These are phyloP conservation scores for Hippopotamyrus pictus DNA, from an alignment of 2,797 vertebrate genomes.

Conservation along the genomic window DNA sequence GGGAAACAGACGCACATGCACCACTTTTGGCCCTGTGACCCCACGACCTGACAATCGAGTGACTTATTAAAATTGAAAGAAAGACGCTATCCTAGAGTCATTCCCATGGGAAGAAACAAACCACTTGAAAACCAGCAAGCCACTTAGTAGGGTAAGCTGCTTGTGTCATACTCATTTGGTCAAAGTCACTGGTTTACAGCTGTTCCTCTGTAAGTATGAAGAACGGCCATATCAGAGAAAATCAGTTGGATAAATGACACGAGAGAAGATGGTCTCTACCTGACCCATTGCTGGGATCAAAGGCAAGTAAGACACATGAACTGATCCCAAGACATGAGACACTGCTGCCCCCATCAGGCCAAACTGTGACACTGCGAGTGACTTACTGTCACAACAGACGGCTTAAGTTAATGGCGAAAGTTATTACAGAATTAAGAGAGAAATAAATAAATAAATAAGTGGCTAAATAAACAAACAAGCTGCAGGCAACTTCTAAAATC, in stretches of 20 bases:
- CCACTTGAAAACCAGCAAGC: background rate
- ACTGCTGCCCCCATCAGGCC: constrained; percentile 45
- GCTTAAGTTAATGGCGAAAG: background rate
- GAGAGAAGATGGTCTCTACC: background rate
- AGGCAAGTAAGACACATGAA: background rate
- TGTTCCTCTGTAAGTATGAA: background rate
- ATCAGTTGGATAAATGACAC: background rate
- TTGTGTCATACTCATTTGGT: background rate
- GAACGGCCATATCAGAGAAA: background rate
- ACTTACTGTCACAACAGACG: background rate
- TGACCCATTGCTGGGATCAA: background rate
- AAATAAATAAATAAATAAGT: background rate
- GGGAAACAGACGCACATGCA: background rate
- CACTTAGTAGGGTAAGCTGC: background rate
- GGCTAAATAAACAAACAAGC: background rate
- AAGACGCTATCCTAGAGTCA: constrained; percentile 34
- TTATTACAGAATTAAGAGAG: background rate
- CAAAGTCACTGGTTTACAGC: background rate
- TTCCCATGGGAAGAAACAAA: background rate
- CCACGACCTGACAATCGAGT: constrained; percentile 15
- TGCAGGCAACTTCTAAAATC: background rate
- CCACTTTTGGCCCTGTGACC: background rate
- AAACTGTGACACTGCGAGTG: background rate
- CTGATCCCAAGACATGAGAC: background rate
- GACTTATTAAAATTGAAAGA: constrained; percentile 55